phyloP scores from a whole-genome alignment of 2,797 vertebrate species.

The Gadopsis bispinosus region DNA sequence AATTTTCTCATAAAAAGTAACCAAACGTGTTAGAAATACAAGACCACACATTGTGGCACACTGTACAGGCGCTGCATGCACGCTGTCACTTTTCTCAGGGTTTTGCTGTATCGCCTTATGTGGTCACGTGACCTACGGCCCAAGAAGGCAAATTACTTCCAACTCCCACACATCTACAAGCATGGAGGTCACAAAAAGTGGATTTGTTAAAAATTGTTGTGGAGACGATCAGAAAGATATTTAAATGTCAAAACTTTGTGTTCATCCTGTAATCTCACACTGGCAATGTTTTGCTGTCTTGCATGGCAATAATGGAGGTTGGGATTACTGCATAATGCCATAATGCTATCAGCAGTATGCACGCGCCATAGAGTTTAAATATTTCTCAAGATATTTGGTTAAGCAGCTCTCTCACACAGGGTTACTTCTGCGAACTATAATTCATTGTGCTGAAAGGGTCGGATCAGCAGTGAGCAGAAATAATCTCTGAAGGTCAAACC shows the following conservation, averaged over 20 bases:
- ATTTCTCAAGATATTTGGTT: slow-evolving; percentile 20
- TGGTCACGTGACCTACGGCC: slow-evolving; percentile 44
- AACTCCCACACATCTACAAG: slow-evolving; percentile 31
- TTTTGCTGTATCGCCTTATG: slow-evolving; percentile 32
- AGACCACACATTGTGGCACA: neutral
- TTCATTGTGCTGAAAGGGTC: slow-evolving; percentile 19
- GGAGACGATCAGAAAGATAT: slow-evolving; percentile 35
- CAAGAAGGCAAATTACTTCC: slow-evolving; percentile 53
- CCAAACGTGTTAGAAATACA: slow-evolving; percentile 8
- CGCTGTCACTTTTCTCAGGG: slow-evolving; percentile 9
- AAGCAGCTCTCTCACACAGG: slow-evolving; percentile 25
- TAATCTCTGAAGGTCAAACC: slow-evolving; percentile 18
- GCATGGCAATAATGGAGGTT: neutral
- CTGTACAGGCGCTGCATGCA: neutral
- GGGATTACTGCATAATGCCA: slow-evolving; percentile 24
- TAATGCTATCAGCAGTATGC: slow-evolving; percentile 10
- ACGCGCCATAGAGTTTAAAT: slow-evolving; percentile 25
- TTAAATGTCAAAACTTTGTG: slow-evolving; percentile 33
- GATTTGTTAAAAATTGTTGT: slow-evolving; percentile 55
- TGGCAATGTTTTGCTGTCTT: neutral
- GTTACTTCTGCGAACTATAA: slow-evolving; percentile 27
- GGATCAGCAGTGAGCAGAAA: neutral
- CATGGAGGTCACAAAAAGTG: slow-evolving; percentile 43
- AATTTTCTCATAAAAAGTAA: slow-evolving; percentile 20
- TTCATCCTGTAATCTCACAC: slow-evolving; percentile 18